phyloP scores from a whole-genome alignment of 2,113 vertebrate species.

The Pseudopodoces humilis region DNA sequence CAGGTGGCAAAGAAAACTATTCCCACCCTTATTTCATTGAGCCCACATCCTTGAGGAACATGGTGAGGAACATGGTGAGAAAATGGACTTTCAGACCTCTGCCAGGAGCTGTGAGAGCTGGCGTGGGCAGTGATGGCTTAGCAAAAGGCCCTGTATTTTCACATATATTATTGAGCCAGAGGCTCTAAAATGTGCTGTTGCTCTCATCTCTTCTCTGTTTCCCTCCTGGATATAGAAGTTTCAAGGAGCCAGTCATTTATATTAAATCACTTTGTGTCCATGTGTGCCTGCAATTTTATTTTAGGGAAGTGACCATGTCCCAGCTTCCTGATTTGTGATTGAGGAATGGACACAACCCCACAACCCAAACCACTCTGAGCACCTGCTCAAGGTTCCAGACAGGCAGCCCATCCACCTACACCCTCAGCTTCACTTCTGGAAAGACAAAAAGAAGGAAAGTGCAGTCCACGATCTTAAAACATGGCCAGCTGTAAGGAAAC shows the following conservation, averaged over 20 bases:
- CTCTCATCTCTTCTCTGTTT: not conserved
- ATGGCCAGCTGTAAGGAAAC: rapidly evolving
- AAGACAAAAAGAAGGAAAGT: not conserved
- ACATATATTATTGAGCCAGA: not conserved
- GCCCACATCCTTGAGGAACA: not conserved
- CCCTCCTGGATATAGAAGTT: not conserved
- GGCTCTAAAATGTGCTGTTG: not conserved
- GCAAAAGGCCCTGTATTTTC: not conserved
- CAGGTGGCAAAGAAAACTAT: not conserved
- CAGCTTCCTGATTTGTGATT: not conserved
- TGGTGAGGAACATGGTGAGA: not conserved
- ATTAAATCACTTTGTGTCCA: not conserved
- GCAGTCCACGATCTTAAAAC: rapidly evolving
- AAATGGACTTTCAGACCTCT: not conserved
- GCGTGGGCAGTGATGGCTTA: not conserved
- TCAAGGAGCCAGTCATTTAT: not conserved
- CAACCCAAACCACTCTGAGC: not conserved
- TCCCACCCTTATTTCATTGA: not conserved
- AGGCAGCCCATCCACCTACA: not conserved
- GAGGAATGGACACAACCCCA: not conserved
- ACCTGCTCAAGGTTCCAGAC: not conserved
- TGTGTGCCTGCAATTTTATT: not conserved
- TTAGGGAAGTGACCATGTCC: not conserved
- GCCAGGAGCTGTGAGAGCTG: not conserved
- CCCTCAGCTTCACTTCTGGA: not conserved